These are phyloP conservation scores for Sapajus apella DNA, from an alignment of 2,113 vertebrate genomes.

Conservation along the genomic window DNA sequence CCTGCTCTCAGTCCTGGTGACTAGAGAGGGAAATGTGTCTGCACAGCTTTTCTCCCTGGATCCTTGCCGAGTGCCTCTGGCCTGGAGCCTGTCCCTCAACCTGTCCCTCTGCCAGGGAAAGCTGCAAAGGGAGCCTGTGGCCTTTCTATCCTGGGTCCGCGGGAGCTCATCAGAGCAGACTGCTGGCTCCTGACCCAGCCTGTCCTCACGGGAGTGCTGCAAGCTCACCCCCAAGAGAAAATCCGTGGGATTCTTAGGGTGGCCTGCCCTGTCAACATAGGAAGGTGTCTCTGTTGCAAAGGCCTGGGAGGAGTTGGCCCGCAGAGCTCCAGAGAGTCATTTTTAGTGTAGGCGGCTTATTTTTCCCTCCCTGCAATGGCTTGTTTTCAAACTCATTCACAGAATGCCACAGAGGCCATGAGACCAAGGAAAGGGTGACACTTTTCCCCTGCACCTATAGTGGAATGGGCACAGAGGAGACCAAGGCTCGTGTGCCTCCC, in stretches of 20 bases:
- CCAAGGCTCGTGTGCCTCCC: neutral
- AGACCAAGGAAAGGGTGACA: neutral
- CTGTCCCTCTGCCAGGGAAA: neutral
- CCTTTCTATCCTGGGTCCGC: neutral
- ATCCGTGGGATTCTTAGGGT: neutral
- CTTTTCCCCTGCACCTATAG: fast-evolving
- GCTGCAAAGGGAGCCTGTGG: neutral
- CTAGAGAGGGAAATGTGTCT: fast-evolving
- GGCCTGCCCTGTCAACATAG: neutral
- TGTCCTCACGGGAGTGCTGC: fast-evolving
- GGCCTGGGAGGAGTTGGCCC: fast-evolving
- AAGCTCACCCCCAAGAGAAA: neutral
- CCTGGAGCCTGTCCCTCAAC: neutral
- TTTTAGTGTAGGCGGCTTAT: slow-evolving; percentile 62
- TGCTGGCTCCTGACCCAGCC: neutral
- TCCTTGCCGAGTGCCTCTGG: neutral
- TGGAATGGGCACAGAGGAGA: too few species aligned
- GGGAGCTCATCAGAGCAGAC: neutral
- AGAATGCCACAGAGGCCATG: slow-evolving; percentile 50
- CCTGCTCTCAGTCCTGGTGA: neutral
- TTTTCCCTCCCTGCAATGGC: slow-evolving; percentile 57
- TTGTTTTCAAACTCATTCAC: slow-evolving; percentile 68
- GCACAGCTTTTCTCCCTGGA: neutral
- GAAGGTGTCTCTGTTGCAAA: neutral
- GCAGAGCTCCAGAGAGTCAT: slow-evolving; percentile 34